Conservation (phyloP, 2,797 vertebrate species). For the Melopsittacus undulatus region DNA sequence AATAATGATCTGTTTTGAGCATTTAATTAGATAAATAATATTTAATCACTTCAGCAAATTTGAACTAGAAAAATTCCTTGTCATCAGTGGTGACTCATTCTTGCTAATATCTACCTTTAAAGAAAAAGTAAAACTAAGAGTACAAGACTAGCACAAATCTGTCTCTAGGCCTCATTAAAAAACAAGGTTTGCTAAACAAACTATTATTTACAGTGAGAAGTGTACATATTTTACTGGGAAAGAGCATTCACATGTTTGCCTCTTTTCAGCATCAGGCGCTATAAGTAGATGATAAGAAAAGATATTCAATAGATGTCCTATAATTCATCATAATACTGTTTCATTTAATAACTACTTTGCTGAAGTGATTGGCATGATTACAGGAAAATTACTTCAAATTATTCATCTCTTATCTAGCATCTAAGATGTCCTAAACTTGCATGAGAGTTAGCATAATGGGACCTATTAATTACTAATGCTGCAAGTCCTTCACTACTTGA, state of each 20-base stretch:
- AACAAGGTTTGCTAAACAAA: slow-evolving; percentile 82
- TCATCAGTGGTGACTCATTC: slow-evolving; percentile 76
- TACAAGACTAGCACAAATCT: slow-evolving; percentile 44
- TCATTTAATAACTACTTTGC: slow-evolving; percentile 87
- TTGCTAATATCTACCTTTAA: slow-evolving; percentile 70
- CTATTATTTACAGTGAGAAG: slow-evolving; percentile 78
- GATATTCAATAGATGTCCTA: slow-evolving; percentile 82
- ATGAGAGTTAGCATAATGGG: slow-evolving; percentile 81
- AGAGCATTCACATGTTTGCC: slow-evolving; percentile 75
- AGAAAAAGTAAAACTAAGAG: slow-evolving; percentile 49
- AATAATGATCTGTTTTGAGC: slow-evolving; percentile 85
- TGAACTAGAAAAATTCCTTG: slow-evolving; percentile 79
- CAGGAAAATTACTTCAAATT: slow-evolving; percentile 87
- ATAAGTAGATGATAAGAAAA: slow-evolving; percentile 79
- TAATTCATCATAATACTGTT: slow-evolving; percentile 85
- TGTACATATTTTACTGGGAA: slow-evolving; percentile 72
- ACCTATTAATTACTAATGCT: slow-evolving; percentile 82
- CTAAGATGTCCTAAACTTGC: slow-evolving; percentile 84
- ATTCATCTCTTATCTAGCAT: slow-evolving; percentile 85
- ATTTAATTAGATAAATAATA: slow-evolving; percentile 86
- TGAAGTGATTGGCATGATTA: slow-evolving; percentile 87
- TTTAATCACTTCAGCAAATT: slow-evolving; percentile 83
- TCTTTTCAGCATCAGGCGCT: slow-evolving; percentile 72
- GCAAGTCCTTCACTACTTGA: slow-evolving; percentile 78
- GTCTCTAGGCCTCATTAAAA: slow-evolving; percentile 75